A percentile compares a stretch with the other conserved stretches of the same genome.
These are phyloP conservation scores for Centrocercus urophasianus DNA, from an alignment of 2,113 vertebrate species.

Conservation along the genomic window DNA sequence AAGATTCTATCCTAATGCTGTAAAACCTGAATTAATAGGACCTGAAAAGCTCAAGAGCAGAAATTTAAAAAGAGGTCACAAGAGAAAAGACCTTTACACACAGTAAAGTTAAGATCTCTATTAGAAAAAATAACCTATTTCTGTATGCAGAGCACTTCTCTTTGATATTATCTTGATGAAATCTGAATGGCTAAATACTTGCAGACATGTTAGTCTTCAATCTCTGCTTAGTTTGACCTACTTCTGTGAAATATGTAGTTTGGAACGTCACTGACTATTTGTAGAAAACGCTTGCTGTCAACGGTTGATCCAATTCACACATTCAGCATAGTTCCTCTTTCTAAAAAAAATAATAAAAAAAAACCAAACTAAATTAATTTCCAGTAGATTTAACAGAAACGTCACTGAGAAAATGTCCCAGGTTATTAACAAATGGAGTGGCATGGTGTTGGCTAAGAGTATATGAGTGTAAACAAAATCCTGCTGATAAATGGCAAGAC, in stretches of 20 bases:
- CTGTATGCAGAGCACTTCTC: constrained; percentile 45
- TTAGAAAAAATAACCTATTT: constrained; percentile 15
- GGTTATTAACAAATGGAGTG: background rate
- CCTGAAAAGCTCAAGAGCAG: background rate
- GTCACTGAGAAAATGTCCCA: background rate
- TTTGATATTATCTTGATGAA: constrained; percentile 34
- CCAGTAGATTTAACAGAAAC: background rate
- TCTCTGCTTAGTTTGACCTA: constrained; percentile 48
- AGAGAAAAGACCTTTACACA: constrained; percentile 7
- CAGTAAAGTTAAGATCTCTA: constrained; percentile 8
- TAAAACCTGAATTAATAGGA: constrained; percentile 17
- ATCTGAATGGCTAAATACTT: constrained; percentile 31
- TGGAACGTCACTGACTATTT: constrained; percentile 37
- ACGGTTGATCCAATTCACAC: background rate
- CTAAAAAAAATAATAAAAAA: background rate
- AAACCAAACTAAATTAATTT: background rate
- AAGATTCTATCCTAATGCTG: background rate
- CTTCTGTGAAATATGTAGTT: constrained; percentile 41
- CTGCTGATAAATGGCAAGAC: background rate
- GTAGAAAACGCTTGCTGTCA: constrained; percentile 30
- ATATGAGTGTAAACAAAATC: background rate
- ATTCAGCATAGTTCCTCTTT: background rate
- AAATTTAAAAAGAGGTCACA: constrained; percentile 20
- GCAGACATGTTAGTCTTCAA: constrained; percentile 54
- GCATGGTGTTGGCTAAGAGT: background rate